A percentile compares a stretch with the other conserved stretches of the same genome.
Evolutionary conservation across 2,888 invertebrate genomes (phyloP).

Genomic region (Aspidiotus rigidus): DNA sequence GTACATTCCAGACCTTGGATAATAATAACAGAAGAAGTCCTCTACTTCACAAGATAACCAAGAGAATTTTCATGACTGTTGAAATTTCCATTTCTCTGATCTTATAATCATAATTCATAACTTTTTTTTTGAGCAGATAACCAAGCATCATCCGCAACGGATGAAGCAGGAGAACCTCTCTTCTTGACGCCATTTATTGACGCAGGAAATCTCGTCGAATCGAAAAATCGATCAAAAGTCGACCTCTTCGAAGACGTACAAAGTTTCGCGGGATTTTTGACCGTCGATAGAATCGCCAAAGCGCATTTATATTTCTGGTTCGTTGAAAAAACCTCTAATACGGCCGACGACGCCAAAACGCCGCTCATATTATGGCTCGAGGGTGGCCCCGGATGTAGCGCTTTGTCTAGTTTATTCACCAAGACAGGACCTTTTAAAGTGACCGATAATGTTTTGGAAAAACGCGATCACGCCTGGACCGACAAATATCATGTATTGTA

Average conservation of each 20-base stretch:
- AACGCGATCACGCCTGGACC: conserved; percentile 70
- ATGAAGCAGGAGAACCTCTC: no score
- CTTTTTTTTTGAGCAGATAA: no score
- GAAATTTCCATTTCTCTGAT: no score
- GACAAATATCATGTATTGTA: conserved; percentile 69
- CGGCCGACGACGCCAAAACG: conserved; percentile 45
- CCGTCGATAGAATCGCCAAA: conserved; percentile 49
- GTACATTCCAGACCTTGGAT: no score
- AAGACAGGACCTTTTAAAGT: conserved; percentile 68
- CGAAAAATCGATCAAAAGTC: conserved; percentile 10
- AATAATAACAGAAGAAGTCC: no score
- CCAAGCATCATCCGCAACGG: no score
- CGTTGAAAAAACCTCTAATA: conserved; percentile 45
- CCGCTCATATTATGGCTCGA: conserved; percentile 73
- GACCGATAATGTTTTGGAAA: conserved; percentile 46
- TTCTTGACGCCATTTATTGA: no score
- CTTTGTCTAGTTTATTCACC: conserved; percentile 67
- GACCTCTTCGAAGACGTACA: conserved; percentile 41
- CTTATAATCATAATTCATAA: no score
- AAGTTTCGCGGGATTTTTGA: conserved; percentile 56
- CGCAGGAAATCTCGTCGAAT: conserved; percentile 13
- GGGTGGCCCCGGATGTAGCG: conserved; percentile 74
- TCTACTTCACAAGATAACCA: no score
- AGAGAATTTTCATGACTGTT: no score
- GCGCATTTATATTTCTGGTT: conserved; percentile 50